Base-by-base conservation (phyloP, 2,113 vertebrate species). In the Eulemur rufifrons region DNA sequence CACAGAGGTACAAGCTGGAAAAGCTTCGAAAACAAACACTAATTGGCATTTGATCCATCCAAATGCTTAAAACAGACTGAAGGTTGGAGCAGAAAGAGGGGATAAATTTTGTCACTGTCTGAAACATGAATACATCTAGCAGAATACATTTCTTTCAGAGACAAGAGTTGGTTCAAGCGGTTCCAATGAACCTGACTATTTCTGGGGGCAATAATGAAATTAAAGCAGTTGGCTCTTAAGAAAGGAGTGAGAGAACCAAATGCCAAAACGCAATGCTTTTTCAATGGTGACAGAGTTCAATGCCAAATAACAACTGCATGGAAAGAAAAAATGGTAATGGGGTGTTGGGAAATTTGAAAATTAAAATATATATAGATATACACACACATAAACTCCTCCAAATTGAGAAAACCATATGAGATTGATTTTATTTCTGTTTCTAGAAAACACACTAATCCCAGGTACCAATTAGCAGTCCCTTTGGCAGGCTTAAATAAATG, bases 161-260 rank as follows among this genome's bases (percentile, higher is more conserved):
- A 50, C 13, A 47, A 47, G 76, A 89, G 82, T 77, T 73, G 77
- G 42, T 74, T 66, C 77, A 92, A 87, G 86, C 39, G 50, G n/a
- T n/a, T 85, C 86, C 94, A 73, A 76, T 39, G 78, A 97, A 88
- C 94, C 59, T 61, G 78, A 69, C 15, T 39, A 29, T 15, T 54
- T 95, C 94, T 76, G 20, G 93, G 45, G 68, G 29, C 34, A 84
- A 86, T 47, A 82, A 87, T 77, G 42, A 96, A 95, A 95, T 59
- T 56, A 89, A 97, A 96, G 93, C 96, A 76, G 69, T 66, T 74
- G 93, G 91, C 37, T 95, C 74, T 77, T 96, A 89, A 96, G 76
- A 96, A 94, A 37, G 78, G 82, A 87, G 96, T 69, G 77, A 86
- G 80, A 64, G 39, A 85, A 94, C 8, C 95, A 82, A 92, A 95